Evolutionary conservation across 2,797 vertebrate genomes (phyloP).

Genomic region (Craterocephalus amniculus): DNA sequence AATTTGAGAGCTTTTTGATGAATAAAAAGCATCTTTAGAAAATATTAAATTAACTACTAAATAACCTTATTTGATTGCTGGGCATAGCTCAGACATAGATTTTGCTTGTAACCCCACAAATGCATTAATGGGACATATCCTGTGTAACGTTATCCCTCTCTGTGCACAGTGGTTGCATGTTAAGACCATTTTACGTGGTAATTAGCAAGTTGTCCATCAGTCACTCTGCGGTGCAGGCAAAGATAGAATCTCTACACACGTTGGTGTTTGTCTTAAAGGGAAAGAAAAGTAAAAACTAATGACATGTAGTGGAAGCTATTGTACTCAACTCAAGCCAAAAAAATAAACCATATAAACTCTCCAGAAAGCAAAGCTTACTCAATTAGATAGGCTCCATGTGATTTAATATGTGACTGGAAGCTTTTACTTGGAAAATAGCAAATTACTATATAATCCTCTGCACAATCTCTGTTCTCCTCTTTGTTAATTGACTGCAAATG

Average conservation of each 20-base stretch:
- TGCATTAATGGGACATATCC: conserved; percentile 15
- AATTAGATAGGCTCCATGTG: background rate
- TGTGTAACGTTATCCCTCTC: conserved; percentile 24
- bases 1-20: too few species aligned
- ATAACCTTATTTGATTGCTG: conserved; percentile 2
- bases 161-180: conserved; percentile 6
- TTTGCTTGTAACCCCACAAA: background rate
- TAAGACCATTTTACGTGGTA: background rate
- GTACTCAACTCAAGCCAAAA: background rate
- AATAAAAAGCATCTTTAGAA: too few species aligned
- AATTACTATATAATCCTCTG: conserved; percentile 30
- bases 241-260: background rate
- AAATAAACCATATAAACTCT: background rate
- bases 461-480: conserved; percentile 28
- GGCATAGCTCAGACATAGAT: background rate
- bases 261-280: background rate
- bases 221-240: background rate
- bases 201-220: background rate
- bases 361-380: conserved; percentile 7
- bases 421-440: conserved; percentile 37
- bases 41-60: too few species aligned
- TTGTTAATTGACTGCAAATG: conserved; percentile 62
- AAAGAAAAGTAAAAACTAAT: background rate
- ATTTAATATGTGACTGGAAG: conserved; percentile 17
- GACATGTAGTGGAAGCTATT: conserved; percentile 5